Evolutionary conservation across 2,888 invertebrate genomes (phyloP), one percentile per base, ranked within the genome.

Genomic region (Drosophila mimica): DNA sequence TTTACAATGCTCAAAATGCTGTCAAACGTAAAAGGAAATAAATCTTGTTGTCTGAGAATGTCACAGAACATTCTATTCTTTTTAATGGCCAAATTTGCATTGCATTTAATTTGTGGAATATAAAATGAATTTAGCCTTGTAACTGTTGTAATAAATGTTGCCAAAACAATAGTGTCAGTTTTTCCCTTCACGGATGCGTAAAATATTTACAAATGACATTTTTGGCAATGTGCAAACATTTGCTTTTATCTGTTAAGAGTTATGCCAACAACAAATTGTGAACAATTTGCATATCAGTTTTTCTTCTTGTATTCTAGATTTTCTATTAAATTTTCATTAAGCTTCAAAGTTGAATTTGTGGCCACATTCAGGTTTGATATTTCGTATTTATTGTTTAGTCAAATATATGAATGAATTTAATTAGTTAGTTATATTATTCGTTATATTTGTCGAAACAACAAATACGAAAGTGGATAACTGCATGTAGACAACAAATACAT

Each of bases 201-300:
- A 75, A 65, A 75, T 70, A 80, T 82, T 78, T 68, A 59, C 72
- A 75, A 77, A 77, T 78, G 36, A 36, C 69, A 69, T 63, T 73
- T 73, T 67, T 67, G 60, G 40, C 59, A 58, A 63, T 53, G 20
- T 52, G 68, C 71, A 68, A 71, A 64, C 56, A 77, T 57, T 67
- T 70, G 56, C 61, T 73, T 74, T 73, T 66, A 57, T 51, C 51
- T 52, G 38, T n/a, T 9, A 34, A 34, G 25, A 63, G 34, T 33
- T 43, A 13, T 40, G 60, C 15, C 40, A 48, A 54, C 30, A 65
- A 57, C 70, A 74, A 62, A 49, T 61, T 52, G 36, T 58, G 53
- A 65, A 54, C 59, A 59, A 56, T 67, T 58, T 56, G 30, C 59
- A 63, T 62, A 36, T 51, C 52, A 28, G 15, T 28, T 11, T 31